These are phyloP conservation scores for Trissoscelio sp. DNA, from an alignment of 2,888 invertebrate species.

Conservation along the genomic window DNA sequence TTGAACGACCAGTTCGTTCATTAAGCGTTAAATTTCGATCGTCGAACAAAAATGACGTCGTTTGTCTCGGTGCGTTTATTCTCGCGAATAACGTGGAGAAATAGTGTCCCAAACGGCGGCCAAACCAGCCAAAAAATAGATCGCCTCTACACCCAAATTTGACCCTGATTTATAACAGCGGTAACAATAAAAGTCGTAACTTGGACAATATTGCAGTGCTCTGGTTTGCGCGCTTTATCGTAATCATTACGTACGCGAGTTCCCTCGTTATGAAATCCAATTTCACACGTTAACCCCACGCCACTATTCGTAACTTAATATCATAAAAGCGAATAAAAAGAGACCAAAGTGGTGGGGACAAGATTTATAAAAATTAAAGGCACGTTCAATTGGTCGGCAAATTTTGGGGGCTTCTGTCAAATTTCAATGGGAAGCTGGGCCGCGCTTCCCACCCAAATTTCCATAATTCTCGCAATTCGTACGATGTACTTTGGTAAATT, in stretches of 20 bases:
- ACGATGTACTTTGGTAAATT: constrained; percentile 69
- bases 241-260: constrained; percentile 51
- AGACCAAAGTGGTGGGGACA: neutral
- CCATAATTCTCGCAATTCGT: constrained; percentile 78
- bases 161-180: constrained; percentile 56
- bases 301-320: constrained; percentile 36
- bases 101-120: constrained; percentile 17
- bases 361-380: constrained; percentile 23
- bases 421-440: constrained; percentile 67
- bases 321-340: constrained; percentile 33
- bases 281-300: constrained; percentile 35
- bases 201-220: constrained; percentile 48
- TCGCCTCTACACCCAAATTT: constrained; percentile 45
- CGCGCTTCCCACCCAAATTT: constrained; percentile 68
- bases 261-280: constrained; percentile 54
- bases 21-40: constrained; percentile 40
- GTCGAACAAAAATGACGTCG: constrained; percentile 50
- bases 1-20: constrained; percentile 39
- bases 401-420: constrained; percentile 51
- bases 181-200: constrained; percentile 68
- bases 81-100: constrained; percentile 47
- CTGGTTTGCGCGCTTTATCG: constrained; percentile 27
- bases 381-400: constrained; percentile 56
- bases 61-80: constrained; percentile 48
- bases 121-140: constrained; percentile 43